Percentiles rank a stretch among this genome's conserved stretches.
phyloP scores from a whole-genome alignment of 2,113 vertebrate genomes.

The Oryzias celebensis region DNA sequence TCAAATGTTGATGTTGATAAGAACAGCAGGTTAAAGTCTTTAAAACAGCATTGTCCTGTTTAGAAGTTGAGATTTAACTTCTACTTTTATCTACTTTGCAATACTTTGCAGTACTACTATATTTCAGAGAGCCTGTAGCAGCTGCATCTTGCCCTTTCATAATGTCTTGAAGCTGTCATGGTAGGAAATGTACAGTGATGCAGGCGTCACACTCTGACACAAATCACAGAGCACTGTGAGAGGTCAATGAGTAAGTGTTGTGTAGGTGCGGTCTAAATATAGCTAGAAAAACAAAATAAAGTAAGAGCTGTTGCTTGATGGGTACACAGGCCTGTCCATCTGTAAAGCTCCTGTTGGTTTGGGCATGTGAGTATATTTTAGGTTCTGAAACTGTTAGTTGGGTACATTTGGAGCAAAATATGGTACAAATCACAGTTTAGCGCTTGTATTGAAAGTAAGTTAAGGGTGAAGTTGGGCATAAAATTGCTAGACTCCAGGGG shows the following conservation, averaged over 20 bases:
- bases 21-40: no score
- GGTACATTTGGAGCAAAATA: background rate
- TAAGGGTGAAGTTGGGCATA: no score
- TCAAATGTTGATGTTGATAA: no score
- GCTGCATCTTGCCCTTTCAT: background rate
- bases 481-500: no score
- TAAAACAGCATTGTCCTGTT: no score
- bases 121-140: background rate
- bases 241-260: conserved; percentile 32
- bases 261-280: conserved; percentile 40
- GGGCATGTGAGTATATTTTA: background rate
- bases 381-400: background rate
- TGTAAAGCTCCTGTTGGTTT: background rate
- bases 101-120: no score
- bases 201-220: conserved; percentile 10
- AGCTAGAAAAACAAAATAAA: conserved; percentile 22
- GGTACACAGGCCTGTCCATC: conserved; percentile 1
- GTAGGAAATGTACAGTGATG: conserved; percentile 13
- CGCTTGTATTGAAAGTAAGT: no score
- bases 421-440: no score
- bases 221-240: conserved; percentile 41
- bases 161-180: conserved; percentile 1
- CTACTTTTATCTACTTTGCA: no score
- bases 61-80: no score
- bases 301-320: conserved; percentile 24